These are phyloP conservation scores for Aspidiotus rigidus DNA, from an alignment of 2,888 invertebrate species.

Conservation along the genomic window DNA sequence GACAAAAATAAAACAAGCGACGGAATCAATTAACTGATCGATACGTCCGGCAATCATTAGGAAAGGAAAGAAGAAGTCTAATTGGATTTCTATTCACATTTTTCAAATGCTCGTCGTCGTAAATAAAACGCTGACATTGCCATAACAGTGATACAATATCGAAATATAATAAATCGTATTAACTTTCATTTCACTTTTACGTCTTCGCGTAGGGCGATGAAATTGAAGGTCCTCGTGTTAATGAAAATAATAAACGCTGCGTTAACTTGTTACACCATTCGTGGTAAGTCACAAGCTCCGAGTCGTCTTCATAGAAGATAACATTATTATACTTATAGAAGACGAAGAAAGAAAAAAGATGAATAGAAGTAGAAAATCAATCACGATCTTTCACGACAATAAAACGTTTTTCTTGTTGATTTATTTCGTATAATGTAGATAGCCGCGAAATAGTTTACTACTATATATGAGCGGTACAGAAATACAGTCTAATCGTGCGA, in stretches of 20 bases:
- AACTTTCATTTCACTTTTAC: conserved; percentile 18
- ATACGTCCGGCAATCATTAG: neutral
- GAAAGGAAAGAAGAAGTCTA: neutral
- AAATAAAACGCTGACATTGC: conserved; percentile 5
- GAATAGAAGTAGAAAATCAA: too few relatives aligned
- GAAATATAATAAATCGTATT: conserved; percentile 13
- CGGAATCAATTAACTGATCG: neutral
- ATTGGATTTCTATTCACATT: neutral
- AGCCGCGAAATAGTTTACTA: too few relatives aligned
- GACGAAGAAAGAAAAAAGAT: too few relatives aligned
- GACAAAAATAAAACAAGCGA: neutral
- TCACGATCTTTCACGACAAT: too few relatives aligned
- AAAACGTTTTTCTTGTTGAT: too few relatives aligned
- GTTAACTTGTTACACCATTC: neutral
- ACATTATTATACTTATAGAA: too few relatives aligned
- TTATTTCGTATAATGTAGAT: too few relatives aligned
- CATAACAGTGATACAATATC: neutral
- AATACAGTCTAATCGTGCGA: too few relatives aligned
- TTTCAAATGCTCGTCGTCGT: conserved; percentile 6
- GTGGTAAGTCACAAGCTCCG: neutral
- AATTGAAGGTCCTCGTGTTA: neutral
- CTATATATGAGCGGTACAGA: too few relatives aligned
- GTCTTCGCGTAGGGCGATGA: conserved; percentile 6
- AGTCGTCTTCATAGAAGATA: neutral
- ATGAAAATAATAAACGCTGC: neutral